Base-by-base conservation (phyloP, 35 echinoderm and acorn worm genomes). In the Antedon bifida region DNA sequence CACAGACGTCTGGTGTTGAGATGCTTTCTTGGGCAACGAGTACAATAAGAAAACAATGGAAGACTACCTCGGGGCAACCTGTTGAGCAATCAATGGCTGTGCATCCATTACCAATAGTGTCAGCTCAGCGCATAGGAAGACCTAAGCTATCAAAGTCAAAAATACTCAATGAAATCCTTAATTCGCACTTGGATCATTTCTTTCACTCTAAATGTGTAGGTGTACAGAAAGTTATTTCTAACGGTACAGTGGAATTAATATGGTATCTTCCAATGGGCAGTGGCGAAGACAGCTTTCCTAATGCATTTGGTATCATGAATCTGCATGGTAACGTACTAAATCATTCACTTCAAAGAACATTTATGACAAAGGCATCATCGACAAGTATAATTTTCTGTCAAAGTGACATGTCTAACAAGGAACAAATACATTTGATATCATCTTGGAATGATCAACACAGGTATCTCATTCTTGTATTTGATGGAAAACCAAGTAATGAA, bases 111-210 rank as follows among this genome's bases (percentile, higher is more conserved):
- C 82, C 39, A 19, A 64, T 83, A 31, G 51, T 83, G 0, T 17
- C 42, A 14, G 39, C 46, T 33, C 29, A 73, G 0, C 14, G 82
- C 12, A 7, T 83, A 32, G 51, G 51, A 7, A 74, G 51, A 64
- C 51, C 51, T 26, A 7, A 64, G 51, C 9, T 64, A 19, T 64
- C 51, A 12, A 64, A 64, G 19, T 64, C 51, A 2, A 64, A 64
- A 64, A 64, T 64, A 64, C 51, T 64, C 1, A 64, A 46, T 29
- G 23, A 23, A 31, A 32, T n/a, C n/a, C n/a, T 46, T 45, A 32
- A 31, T 14, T 82, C 80, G 28, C 64, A 83, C 29, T 46, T 73
- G 32, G 51, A 73, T 64, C 30, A 26, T 14, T 83, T 83, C 45
- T 64, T 83, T 46, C 39, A 51, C 29, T 28, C 14, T 13, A 32